These are phyloP conservation scores for Ornithorhynchus anatinus DNA, from an alignment of 2,113 vertebrate species.

Conservation along the genomic window DNA sequence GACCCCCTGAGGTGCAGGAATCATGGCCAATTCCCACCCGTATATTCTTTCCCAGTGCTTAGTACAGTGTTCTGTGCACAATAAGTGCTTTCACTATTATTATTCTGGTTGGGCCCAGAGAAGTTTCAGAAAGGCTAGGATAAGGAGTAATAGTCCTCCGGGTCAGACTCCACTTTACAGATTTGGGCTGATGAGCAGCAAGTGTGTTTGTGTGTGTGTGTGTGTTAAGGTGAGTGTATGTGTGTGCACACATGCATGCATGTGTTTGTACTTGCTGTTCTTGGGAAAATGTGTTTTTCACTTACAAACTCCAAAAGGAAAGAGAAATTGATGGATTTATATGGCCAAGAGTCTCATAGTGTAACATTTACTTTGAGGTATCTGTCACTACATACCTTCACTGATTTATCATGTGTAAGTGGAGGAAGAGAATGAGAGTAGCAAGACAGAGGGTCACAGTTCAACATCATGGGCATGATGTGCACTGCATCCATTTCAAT, in stretches of 20 bases:
- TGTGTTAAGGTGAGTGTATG: neutral
- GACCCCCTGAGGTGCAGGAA: too few species aligned
- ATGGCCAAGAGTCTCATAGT: neutral
- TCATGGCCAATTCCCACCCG: too few species aligned
- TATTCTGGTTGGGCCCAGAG: too few species aligned
- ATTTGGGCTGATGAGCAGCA: too few species aligned
- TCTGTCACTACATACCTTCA: neutral
- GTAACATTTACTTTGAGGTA: neutral
- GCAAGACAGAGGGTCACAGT: neutral
- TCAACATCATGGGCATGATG: neutral
- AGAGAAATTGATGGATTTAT: neutral
- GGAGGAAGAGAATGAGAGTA: neutral
- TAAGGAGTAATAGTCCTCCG: too few species aligned
- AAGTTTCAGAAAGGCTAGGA: too few species aligned
- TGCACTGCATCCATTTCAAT: neutral
- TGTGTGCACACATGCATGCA: neutral
- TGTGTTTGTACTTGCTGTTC: too few species aligned
- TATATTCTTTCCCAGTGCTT: too few species aligned
- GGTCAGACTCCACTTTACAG: too few species aligned
- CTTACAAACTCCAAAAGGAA: neutral
- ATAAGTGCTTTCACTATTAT: too few species aligned
- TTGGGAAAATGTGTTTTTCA: constrained; percentile 9
- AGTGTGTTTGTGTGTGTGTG: neutral
- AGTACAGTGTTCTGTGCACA: too few species aligned
- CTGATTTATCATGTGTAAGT: constrained; percentile 12